Conservation (phyloP, 2,797 vertebrate species). For the Kryptopterus vitreolus region DNA sequence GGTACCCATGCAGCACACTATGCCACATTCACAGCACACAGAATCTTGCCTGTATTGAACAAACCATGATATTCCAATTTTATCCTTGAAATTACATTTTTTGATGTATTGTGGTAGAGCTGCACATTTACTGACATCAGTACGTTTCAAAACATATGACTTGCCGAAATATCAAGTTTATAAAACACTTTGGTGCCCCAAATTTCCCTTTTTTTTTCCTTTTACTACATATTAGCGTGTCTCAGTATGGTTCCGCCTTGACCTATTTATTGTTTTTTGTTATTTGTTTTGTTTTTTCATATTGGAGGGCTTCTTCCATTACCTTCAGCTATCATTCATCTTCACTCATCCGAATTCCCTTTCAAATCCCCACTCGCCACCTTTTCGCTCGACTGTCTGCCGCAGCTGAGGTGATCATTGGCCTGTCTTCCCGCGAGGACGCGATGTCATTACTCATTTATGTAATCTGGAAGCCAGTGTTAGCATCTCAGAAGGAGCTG, state of each 20-base stretch:
- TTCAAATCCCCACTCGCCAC: conserved; percentile 47
- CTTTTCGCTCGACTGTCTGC: conserved; percentile 20
- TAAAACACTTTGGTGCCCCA: conserved; percentile 37
- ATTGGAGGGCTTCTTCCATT: conserved; percentile 57
- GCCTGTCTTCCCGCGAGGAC: conserved; percentile 46
- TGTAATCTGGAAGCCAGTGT: conserved; percentile 44
- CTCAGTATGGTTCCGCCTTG: conserved; percentile 69
- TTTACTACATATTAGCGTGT: conserved; percentile 35
- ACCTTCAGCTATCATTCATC: conserved; percentile 44
- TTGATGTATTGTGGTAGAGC: neutral
- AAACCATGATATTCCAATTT: conserved; percentile 18
- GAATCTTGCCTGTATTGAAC: conserved; percentile 24
- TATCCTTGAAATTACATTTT: neutral
- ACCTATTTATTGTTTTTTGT: conserved; percentile 75
- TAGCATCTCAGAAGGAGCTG: conserved; percentile 15
- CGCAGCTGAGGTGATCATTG: conserved; percentile 51
- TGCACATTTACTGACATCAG: neutral
- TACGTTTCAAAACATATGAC: neutral
- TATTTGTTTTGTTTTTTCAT: neutral
- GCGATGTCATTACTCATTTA: conserved; percentile 54
- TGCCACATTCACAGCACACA: conserved; percentile 30
- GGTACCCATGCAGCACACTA: conserved; percentile 43
- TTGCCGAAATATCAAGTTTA: conserved; percentile 39
- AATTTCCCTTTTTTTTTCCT: conserved; percentile 27
- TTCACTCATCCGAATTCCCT: conserved; percentile 19